Percentiles rank a stretch among this genome's conserved stretches.
Conservation (phyloP, 2,797 vertebrate genomes). For the Sardinella longiceps region DNA sequence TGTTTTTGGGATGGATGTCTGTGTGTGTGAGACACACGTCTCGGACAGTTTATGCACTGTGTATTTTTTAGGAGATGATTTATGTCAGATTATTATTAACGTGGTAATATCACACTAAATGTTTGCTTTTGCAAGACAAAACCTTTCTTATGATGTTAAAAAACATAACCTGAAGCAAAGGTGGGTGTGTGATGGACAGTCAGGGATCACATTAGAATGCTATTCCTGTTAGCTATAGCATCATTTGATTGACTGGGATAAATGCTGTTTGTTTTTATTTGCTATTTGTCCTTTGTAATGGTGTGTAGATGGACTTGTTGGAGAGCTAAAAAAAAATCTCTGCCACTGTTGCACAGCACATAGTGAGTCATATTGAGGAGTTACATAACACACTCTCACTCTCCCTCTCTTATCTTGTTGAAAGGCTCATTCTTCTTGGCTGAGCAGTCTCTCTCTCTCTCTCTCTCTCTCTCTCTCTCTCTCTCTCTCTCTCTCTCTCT, state of each 20-base stretch:
- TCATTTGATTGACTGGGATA: background rate
- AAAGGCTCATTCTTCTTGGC: constrained; percentile 64
- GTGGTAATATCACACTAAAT: background rate
- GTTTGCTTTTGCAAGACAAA: background rate
- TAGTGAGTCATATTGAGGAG: constrained; percentile 75
- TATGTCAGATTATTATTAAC: background rate
- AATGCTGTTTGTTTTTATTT: background rate
- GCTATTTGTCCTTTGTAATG: background rate
- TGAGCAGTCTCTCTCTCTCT: constrained; percentile 51
- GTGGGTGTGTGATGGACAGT: background rate
- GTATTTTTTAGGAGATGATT: background rate
- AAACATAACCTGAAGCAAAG: background rate
- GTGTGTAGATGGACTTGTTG: background rate
- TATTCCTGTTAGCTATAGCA: background rate
- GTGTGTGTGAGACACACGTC: background rate
- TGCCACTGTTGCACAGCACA: background rate
- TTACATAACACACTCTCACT: constrained; percentile 76
- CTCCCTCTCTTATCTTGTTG: constrained; percentile 63
- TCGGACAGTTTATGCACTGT: background rate
- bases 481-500: constrained; percentile 16
- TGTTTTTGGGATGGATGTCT: constrained; percentile 35
- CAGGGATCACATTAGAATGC: background rate
- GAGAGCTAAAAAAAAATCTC: constrained; percentile 4
- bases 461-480: constrained; percentile 3
- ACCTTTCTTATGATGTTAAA: background rate